Evolutionary conservation across 2,113 vertebrate species (phyloP), one percentile per base, ranked within the genome.

Genomic region (Myotis davidii): DNA sequence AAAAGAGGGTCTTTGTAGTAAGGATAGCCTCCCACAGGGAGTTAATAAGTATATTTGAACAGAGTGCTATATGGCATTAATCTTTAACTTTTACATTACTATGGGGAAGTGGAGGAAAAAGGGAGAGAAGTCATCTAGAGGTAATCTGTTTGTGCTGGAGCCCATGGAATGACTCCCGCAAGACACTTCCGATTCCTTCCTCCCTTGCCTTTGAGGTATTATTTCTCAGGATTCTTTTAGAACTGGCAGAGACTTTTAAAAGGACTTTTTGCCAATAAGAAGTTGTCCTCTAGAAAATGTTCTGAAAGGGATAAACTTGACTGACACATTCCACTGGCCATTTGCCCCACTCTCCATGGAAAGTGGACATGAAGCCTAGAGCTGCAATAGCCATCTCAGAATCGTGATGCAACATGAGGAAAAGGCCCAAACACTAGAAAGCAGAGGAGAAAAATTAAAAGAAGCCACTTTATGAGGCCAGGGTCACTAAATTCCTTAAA

Each of bases 11-110:
- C 59, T 85, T 17, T 4, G 21, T 70, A 89, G 76, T 82, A 91
- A 90, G n/a, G 42, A 85, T 59, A n/a, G 56, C 13, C 25, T 82
- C 76, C 45, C 67, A 84, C 10, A 56, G 50, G 48, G 88, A 88
- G 32, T 84, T 93, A 42, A 25, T 73, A 73, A 52, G 64, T 74
- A 45, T 48, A 83, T 37, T 89, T 82, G 84, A n/a, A 81, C 27
- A 87, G 50, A 96, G 37, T 94, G 81, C 32, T 61, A 14, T 61
- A 13, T 20, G 90, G 21, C 48, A 69, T 86, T 89, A 73, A 69
- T 95, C 81, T 90, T 37, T 82, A 89, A 85, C 45, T 56, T 87
- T 61, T 92, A 21, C 20, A 74, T 94, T 95, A 96, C 82, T 92
- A 59, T 94, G 76, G 32, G 72, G 76, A 37, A 79, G 32, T 50